Base-by-base conservation (phyloP, 2,113 vertebrate species). In the Rallus limicola region DNA sequence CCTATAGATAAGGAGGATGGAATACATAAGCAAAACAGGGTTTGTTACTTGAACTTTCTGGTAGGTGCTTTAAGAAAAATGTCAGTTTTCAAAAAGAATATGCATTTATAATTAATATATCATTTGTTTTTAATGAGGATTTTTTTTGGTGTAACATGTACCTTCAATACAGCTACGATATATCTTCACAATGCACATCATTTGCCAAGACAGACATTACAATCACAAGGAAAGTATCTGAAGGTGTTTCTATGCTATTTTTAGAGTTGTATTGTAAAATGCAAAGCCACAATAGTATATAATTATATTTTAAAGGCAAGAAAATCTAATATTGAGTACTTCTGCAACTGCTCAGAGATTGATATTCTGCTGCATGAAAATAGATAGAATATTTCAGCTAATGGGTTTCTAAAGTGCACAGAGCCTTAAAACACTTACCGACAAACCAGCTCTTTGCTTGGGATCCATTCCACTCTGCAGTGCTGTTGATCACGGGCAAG, bases 241-340 rank as follows among this genome's bases (percentile, higher is more conserved):
- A 20, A 53, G 76, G 55, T 50, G 28, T 58, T 65, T 79, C 50
- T n/a, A n/a, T 16, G 53, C 50, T 87, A 82, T 72, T 89, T 96
- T 92, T 82, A 68, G 78, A 89, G 29, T 5, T 6, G 26, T 8
- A 31, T 23, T 79, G 0, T 29, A 67, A 96, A 92, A 92, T 3
- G 28, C 64, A 70, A 82, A 95, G 67, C 84, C 79, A 58, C 74
- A 62, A 38, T 28, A 80, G 14, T 11, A 21, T 33, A 58, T 64
- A 24, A n/a, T 50, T 75, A 44, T 56, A 78, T 79, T 70, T 34
- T 82, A 75, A 95, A 92, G 68, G 77, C 77, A 91, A 88, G 74
- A 56, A 91, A 93, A 95, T 68, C 84, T 68, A 93, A 79, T 86
- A 91, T 84, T 34, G 71, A 89, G 46, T 58, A 71, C 55, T 88